phyloP scores from a whole-genome alignment of 1,140 invertebrate species.

The Apis dorsata region DNA sequence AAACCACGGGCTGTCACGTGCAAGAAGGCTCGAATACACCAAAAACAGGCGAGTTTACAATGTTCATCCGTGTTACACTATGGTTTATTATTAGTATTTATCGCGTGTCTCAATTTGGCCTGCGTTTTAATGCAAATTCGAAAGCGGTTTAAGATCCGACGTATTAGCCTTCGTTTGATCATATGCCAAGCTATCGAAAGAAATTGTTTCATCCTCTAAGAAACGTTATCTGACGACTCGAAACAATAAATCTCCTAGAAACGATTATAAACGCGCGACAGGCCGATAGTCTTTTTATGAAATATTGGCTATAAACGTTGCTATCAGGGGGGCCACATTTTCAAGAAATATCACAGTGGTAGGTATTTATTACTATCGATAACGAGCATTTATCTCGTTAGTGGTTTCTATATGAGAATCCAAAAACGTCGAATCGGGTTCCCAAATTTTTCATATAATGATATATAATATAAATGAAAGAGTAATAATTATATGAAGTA shows the following conservation, averaged over 20 bases:
- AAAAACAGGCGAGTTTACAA: neutral
- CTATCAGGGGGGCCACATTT: neutral
- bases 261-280: constrained; percentile 26
- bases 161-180: constrained; percentile 19
- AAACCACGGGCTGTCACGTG: neutral
- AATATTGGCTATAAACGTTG: constrained; percentile 19
- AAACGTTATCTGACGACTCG: neutral
- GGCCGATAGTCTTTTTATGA: constrained; percentile 20
- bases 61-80: neutral
- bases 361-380: neutral
- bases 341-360: neutral
- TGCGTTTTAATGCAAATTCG: constrained; percentile 24
- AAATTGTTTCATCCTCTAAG: neutral
- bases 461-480: too few species aligned
- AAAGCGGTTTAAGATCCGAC: neutral
- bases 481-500: too few species aligned
- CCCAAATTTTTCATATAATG: too few species aligned
- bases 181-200: neutral
- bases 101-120: neutral
- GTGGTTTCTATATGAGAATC: too few species aligned
- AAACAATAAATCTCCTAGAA: constrained; percentile 6
- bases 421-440: too few species aligned
- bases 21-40: too few species aligned
- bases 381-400: neutral
- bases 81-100: constrained; percentile 20